Evolutionary conservation across 2,797 vertebrate species (phyloP).

Genomic region (Kryptopterus vitreolus): DNA sequence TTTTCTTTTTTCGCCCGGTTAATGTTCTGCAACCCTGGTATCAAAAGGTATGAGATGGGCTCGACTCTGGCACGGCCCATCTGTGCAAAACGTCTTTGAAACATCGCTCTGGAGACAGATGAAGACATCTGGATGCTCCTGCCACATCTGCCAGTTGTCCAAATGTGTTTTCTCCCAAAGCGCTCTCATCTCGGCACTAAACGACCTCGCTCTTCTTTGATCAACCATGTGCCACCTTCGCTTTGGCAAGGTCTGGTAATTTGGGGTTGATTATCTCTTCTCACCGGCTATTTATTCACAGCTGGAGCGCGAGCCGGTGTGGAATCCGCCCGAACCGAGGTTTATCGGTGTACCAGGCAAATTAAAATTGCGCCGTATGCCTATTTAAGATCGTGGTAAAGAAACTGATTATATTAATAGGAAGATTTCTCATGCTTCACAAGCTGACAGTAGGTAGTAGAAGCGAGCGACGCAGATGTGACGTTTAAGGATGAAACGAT

Average conservation of each 20-base stretch:
- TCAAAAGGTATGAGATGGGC: conserved; percentile 38
- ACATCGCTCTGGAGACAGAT: conserved; percentile 64
- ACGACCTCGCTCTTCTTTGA: conserved; percentile 72
- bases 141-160: conserved; percentile 73
- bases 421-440: background rate
- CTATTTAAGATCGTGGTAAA: background rate
- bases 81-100: conserved; percentile 68
- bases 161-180: conserved; percentile 68
- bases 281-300: conserved; percentile 34
- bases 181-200: conserved; percentile 60
- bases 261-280: conserved; percentile 40
- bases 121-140: conserved; percentile 76
- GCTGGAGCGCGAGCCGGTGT: conserved; percentile 9
- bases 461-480: background rate
- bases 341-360: background rate
- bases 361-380: background rate
- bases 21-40: conserved; percentile 6
- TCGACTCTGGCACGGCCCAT: conserved; percentile 66
- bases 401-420: background rate
- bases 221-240: conserved; percentile 54
- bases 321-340: background rate
- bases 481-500: too few relatives aligned
- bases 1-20: background rate
- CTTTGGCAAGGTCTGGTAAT: conserved; percentile 25
- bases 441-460: background rate